These are phyloP conservation scores for Kryptolebias marmoratus DNA, from an alignment of 2,113 vertebrate genomes.

Conservation along the genomic window DNA sequence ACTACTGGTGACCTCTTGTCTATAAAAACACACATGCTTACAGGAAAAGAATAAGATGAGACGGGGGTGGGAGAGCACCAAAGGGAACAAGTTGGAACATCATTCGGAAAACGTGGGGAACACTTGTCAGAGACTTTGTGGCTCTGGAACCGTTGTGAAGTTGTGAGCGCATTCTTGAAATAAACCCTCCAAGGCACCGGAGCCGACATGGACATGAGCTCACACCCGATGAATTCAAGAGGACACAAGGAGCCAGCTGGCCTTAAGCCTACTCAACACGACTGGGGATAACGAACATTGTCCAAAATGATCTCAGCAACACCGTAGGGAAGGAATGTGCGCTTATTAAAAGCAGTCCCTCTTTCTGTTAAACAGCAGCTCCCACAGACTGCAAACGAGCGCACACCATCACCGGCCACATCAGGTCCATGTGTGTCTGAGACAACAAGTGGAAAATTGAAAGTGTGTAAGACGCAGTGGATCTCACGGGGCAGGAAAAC, in stretches of 20 bases:
- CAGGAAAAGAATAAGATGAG: conserved; percentile 51
- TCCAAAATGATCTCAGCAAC: conserved; percentile 1
- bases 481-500: background rate
- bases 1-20: conserved; percentile 74
- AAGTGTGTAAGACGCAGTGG: background rate
- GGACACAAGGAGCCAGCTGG: conserved; percentile 81
- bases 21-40: conserved; percentile 62
- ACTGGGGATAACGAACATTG: conserved; percentile 12
- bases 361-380: conserved; percentile 8
- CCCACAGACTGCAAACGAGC: background rate
- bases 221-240: conserved; percentile 82
- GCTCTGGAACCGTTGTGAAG: conserved; percentile 41
- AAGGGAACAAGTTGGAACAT: conserved; percentile 64
- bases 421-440: background rate
- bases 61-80: conserved; percentile 23
- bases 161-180: conserved; percentile 43
- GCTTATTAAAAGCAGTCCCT: conserved; percentile 26
- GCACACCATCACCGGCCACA: conserved; percentile 4
- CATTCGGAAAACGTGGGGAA: conserved; percentile 71
- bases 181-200: conserved; percentile 66
- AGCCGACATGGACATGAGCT: conserved; percentile 82
- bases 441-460: background rate
- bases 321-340: background rate
- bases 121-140: conserved; percentile 60
- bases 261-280: conserved; percentile 6